Evolutionary conservation across 2,888 invertebrate species (phyloP), one percentile per base, ranked within the genome.

Genomic region (Synanthedon tipuliformis): DNA sequence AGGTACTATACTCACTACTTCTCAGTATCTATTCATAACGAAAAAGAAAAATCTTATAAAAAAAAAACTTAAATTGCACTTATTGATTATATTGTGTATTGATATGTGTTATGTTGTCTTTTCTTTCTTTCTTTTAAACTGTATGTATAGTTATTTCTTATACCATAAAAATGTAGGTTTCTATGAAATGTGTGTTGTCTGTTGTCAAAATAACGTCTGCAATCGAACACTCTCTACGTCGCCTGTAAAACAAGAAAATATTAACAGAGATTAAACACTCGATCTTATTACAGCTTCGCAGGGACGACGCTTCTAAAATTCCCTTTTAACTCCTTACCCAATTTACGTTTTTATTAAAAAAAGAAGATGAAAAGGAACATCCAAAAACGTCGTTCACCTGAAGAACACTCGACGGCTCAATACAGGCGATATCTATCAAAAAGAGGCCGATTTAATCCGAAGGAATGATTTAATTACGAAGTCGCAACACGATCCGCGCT

Each of bases 391-490:
- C 68, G 66, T 71, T 63, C 65, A 64, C 64, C 63, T 69, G 66
- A 65, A 74, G 71, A 64, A 63, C 70, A 63, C 72, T 74, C 71
- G 68, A 71, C 68, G 66, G 64, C 71, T 71, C 73, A 74, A 75
- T 77, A 73, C 70, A 59, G 65, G 63, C 69, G 72, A 75, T 74
- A 69, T 67, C 68, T 74, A 69, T 68, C 68, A 73, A 69, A 77
- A 77, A 68, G 69, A 69, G 65, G 59, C 65, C 67, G 75, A 73
- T 75, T 78, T 78, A 78, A 77, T 78, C 75, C 77, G 65, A 68
- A 75, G 75, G 73, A 75, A 77, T 78, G 75, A 79, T 80, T 80
- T 80, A 79, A 80, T 79, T 79, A 78, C 73, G 67, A 71, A 75
- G 71, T 72, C 75, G 72, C 71, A 77, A 77, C 76, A 73, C 73